Base-by-base conservation (phyloP, 2,113 vertebrate genomes). In the Chionomys nivalis region DNA sequence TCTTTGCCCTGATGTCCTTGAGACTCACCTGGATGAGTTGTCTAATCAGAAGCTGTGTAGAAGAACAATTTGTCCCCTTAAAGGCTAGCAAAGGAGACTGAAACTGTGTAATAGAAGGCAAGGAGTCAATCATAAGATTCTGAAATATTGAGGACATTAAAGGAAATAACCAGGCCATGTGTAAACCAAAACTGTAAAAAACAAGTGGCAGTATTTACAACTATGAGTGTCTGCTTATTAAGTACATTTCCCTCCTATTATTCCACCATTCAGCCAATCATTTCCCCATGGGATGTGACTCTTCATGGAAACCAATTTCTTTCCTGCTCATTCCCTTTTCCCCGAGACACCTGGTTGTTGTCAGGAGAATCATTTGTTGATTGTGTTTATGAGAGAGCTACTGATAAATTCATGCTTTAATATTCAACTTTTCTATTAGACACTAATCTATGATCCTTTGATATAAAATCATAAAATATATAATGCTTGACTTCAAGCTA, bases 51-150 rank as follows among this genome's bases (percentile, higher is more conserved):
- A 66, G 0, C 21, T 9, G 0, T 26, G 5, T 78, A n/a, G 12
- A 85, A n/a, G 1, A 44, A 7, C 21, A 19, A 31, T 23, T 44
- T 89, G 36, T 24, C 39, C 12, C 61, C 3, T 4, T 4, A 16
- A 24, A 66, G 28, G 23, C 5, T 89, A 17, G 33, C 23, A 33
- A n/a, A 55, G 23, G 44, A 70, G 19, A 70, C 21, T 21, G 63
- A 78, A 72, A 2, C 24, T 33, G 21, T 49, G 23, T 68, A 4
- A 5, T 23, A 13, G 77, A 5, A 9, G 42, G 10, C 36, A 55
- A 49, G 17, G 24, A 1, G 1, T 65, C 42, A 39, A 19, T 31
- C 1, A 3, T 28, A 13, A 2, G 10, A 17, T 4, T 10, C 55
- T 58, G 2, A 42, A 8, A 19, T 19, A 52, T 44, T 1, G 1